Evolutionary conservation across 2,797 vertebrate genomes (phyloP), one percentile per base, ranked within the genome.

Genomic region (Iguana delicatissima): DNA sequence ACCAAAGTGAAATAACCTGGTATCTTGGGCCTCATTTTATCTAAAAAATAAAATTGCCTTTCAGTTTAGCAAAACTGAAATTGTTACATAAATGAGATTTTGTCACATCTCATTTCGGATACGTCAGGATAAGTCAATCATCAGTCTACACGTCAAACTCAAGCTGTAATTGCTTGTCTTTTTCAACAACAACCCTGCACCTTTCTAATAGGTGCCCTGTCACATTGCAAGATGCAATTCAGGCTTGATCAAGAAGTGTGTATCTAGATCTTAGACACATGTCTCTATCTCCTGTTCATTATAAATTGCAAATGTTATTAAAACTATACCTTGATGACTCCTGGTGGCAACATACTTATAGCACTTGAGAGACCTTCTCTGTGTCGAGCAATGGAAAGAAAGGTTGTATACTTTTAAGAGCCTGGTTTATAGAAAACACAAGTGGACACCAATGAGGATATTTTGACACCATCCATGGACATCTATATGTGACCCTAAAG

Each of bases 201-300:
- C 50, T 90, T 84, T 94, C n/a, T 87, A 87, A 91, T 72, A 38
- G 46, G 73, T 67, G 89, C 13, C 42, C 91, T 95, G 92, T 87
- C 67, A 69, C 80, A 29, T 4, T 57, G 2, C 7, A 26, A 93
- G 92, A 86, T 46, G 83, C 16, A 80, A 81, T 74, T 13, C 29
- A 90, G 89, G 84, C 89, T 52, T 83, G 64, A 92, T 83, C 81
- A 88, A 82, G 7, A 92, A 88, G 88, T 22, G 0, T 50, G 52
- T 88, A 84, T 88, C 77, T 38, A 0, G 52, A 89, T 69, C 84
- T 20, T 52, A 73, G 76, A 88, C 77, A 72, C 24, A 50, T 80
- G 76, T n/a, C 50, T 26, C 73, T 1, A 8, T 26, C 3, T 42
- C 7, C 38, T 83, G 42, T 86, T 3, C 85, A 87, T 52, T 67